Base-by-base conservation (phyloP, 2,113 vertebrate genomes). In the Strigops habroptila region DNA sequence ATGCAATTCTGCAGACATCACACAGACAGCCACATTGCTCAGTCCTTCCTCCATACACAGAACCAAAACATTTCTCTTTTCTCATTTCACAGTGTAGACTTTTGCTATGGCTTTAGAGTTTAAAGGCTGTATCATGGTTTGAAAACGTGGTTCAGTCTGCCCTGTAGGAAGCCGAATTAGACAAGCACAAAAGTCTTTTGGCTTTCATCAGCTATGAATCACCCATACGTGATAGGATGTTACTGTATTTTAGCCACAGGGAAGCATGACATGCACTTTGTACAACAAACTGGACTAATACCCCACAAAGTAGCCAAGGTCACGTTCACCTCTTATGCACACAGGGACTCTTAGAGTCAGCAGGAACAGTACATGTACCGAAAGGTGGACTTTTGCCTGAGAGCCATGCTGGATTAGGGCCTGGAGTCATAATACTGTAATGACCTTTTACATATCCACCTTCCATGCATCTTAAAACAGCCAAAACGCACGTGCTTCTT, bases 151-250 rank as follows among this genome's bases (percentile, higher is more conserved):
- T 41, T 67, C 60, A 28, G 7, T n/a, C 76, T 84, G 15, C 22
- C 51, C 60, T 9, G 19, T 15, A 63, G 39, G 55, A 94, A 90
- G 73, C 10, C 1, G 0, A 52, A 71, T n/a, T 14, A 88, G 73
- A 63, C 70, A 60, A 88, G 41, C 46, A 71, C 6, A 43, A 31
- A 71, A 81, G 48, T 19, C 28, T 91, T 77, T 75, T 49, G 35
- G 74, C n/a, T 44, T 92, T 92, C 73, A 75, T 49, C 77, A 84
- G 89, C 62, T 76, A 78, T 37, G 43, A 83, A 89, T 78, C 80
- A 84, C 49, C 27, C 21, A 43, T 68, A 51, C 2, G 28, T n/a
- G 79, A 77, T 28, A 83, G 30, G 63, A 67, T 31, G 22, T 33
- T 64, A 21, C 39, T 31, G 23, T 51, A 33, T 52, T 74, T 83